Evolutionary conservation across 2,113 vertebrate species (phyloP), one percentile per base, ranked within the genome.

Genomic region (Pitta sordida): DNA sequence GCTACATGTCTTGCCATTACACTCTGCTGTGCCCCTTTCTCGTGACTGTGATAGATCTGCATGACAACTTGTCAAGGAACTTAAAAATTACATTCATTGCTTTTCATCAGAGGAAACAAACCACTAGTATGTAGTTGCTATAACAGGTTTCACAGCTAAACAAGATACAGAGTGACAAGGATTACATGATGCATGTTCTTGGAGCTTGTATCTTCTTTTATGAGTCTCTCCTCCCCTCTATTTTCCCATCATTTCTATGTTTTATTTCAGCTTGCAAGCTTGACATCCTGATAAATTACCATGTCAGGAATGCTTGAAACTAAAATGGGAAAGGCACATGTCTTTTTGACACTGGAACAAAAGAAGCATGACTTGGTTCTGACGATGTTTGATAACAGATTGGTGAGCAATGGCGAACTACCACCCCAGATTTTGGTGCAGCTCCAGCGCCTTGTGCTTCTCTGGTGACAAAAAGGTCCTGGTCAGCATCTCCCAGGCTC

Each of bases 81-180:
- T 88, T 94, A 83, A 92, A 93, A 95, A 94, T 86, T 52, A 83
- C 24, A 83, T 82, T 86, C 0, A 9, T 86, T 46, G 12, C 46
- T 90, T 93, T 96, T 91, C 55, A 62, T 95, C 67, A 58, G 70
- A 93, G 80, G 82, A 95, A 94, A 88, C 59, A 96, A 94, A 79
- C 77, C 62, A 85, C 53, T 36, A 69, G 44, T 90, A n/a, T n/a
- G n/a, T n/a, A 83, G 87, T 85, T 96, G 81, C 70, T 85, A 2
- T 84, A 95, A 51, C 86, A 92, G 73, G 77, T 90, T 94, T 92
- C 67, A 83, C 80, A 85, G 80, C 59, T 94, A 95, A 95, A 87
- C 62, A 89, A 96, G 80, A 87, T 77, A 69, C 32, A 56, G 59
- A 91, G 77, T 89, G 94, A 89, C 91, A 95, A 74, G 77, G 86